phyloP scores from a whole-genome alignment of 2,113 vertebrate genomes.

The Phylloscopus trochiloides region DNA sequence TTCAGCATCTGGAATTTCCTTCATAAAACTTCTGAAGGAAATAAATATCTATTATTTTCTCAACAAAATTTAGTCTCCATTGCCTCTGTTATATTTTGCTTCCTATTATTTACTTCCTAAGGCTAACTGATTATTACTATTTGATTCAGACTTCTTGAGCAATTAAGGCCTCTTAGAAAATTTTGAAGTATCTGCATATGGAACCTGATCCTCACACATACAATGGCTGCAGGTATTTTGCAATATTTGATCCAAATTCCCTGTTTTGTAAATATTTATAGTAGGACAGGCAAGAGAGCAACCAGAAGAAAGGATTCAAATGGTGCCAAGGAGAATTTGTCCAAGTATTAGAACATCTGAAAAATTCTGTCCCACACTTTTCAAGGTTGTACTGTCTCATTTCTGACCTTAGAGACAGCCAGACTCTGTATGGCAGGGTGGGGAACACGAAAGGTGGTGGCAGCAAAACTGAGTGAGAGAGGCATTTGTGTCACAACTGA shows the following conservation, averaged over 20 bases:
- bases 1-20: neutral
- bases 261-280: neutral
- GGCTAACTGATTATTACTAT: neutral
- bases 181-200: neutral
- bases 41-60: neutral
- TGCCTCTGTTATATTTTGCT: neutral
- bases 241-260: neutral
- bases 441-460: neutral
- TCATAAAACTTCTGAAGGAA: neutral
- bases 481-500: accelerated
- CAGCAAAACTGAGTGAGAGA: neutral
- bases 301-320: neutral
- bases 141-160: neutral
- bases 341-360: neutral
- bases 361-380: neutral
- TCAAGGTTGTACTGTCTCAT: neutral
- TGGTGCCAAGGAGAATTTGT: neutral
- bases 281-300: neutral
- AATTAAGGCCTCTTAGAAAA: neutral
- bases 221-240: neutral
- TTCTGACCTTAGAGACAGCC: neutral
- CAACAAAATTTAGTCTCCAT: neutral
- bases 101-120: neutral
- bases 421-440: neutral
- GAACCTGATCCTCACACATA: neutral